Evolutionary conservation across 2,113 vertebrate species (phyloP).

Genomic region (Nansenia antarctica): DNA sequence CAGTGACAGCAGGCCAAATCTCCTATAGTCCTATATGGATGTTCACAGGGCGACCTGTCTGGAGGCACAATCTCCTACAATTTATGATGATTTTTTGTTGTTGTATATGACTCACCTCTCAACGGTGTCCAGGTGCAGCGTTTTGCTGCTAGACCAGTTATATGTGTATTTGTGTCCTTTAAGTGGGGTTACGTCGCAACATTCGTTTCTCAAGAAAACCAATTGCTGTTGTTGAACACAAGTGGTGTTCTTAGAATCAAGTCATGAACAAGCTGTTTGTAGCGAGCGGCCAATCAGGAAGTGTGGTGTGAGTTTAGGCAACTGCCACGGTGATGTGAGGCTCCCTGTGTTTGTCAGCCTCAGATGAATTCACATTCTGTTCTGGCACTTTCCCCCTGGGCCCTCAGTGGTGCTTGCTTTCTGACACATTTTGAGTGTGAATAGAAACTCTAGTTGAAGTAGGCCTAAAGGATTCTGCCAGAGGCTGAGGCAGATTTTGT

Average conservation of each 20-base stretch:
- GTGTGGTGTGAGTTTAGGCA: conserved; percentile 32
- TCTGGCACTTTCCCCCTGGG: conserved; percentile 36
- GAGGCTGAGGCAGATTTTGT: conserved; percentile 10
- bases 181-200: conserved; percentile 4
- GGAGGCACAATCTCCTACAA: not conserved
- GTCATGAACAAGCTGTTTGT: conserved; percentile 9
- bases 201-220: conserved; percentile 23
- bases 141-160: not conserved
- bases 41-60: not conserved
- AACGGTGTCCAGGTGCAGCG: not conserved
- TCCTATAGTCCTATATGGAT: not conserved
- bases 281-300: conserved; percentile 28
- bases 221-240: conserved; percentile 12
- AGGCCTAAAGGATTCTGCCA: conserved; percentile 21
- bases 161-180: not conserved
- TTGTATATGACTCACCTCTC: not conserved
- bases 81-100: not conserved
- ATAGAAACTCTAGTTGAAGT: too few relatives aligned
- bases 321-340: conserved; percentile 14
- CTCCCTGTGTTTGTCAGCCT: conserved; percentile 31
- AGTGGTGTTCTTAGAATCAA: not conserved
- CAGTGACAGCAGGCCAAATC: too few relatives aligned
- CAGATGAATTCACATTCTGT: conserved; percentile 59
- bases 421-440: conserved; percentile 37
- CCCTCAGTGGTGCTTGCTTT: conserved; percentile 24